Conservation (phyloP, 1,140 invertebrate genomes). For the Meloidogyne floridensis region DNA sequence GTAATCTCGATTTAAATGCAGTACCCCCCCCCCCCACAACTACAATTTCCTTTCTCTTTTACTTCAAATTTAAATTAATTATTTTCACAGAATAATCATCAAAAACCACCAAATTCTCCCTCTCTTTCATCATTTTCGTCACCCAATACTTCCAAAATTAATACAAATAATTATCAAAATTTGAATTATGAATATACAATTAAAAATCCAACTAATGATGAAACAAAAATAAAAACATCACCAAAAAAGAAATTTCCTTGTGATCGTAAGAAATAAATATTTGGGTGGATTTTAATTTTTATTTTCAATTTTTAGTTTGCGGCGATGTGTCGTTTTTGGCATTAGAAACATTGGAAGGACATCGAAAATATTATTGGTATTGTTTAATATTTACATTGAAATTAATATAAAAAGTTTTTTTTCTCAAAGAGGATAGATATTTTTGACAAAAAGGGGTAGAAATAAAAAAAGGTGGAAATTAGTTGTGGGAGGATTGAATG, state of each 20-base stretch:
- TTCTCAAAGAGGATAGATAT: too few relatives aligned
- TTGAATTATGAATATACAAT: not conserved
- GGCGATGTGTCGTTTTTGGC: slow-evolving; percentile 26
- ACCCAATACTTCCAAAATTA: not conserved
- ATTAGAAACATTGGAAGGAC: slow-evolving; percentile 22
- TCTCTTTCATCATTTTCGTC: not conserved
- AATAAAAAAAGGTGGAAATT: too few relatives aligned
- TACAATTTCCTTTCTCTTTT: too few relatives aligned
- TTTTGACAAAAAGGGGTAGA: too few relatives aligned
- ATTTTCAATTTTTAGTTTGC: slow-evolving; percentile 13
- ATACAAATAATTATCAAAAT: not conserved
- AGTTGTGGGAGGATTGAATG: too few relatives aligned
- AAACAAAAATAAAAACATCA: not conserved
- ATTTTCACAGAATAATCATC: too few relatives aligned
- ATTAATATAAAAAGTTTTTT: too few relatives aligned
- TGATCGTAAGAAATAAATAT: slow-evolving; percentile 13
- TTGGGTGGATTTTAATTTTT: not conserved
- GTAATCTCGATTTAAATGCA: too few relatives aligned
- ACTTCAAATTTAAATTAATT: too few relatives aligned
- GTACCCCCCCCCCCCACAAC: too few relatives aligned
- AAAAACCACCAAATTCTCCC: too few relatives aligned
- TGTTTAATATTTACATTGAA: too few relatives aligned
- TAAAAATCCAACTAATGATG: not conserved
- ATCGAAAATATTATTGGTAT: slow-evolving; percentile 28
- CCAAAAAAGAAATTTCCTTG: slow-evolving; percentile 16